Base-by-base conservation (phyloP, 1,140 invertebrate species). In the Melitaea cinxia region DNA sequence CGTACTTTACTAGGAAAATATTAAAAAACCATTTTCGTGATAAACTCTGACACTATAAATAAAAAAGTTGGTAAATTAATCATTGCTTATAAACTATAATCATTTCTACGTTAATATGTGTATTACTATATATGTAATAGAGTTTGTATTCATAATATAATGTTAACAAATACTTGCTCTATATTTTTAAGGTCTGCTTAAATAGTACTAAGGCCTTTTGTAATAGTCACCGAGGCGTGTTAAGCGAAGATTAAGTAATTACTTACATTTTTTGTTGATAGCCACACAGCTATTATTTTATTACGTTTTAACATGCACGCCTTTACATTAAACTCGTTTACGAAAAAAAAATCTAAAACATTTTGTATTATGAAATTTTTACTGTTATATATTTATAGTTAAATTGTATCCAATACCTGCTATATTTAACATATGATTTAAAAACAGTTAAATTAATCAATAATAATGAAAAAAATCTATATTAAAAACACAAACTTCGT, bases 151-250 rank as follows among this genome's bases (percentile, higher is more conserved):
- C 12, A 33, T 33, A 33, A 33, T 10, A 10, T 4, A 0, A 10
- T 12, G 19, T 47, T 23, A 47, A 47, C 42, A 12, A 47, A 23
- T 21, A 5, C 17, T 1, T 39, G 35, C n/a, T 24, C 9, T 23
- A 47, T n/a, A n/a, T n/a, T 47, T 47, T 47, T 21, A 47, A 47
- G 42, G 42, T 21, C 7, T 23, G 42, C 42, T 47, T 47, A 19
- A 47, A 47, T 47, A 47, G 42, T 47, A 47, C 42, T 47, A n/a
- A n/a, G 21, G 14, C 50, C 35, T 65, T 52, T 61, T 59, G 57
- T 64, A 70, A 70, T 61, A 56, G n/a, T 37, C 57, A 65, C 30
- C 62, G 45, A 52, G 33, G 61, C 61, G 62, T 70, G 67, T 42
- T 63, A 63, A 37, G 57, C 47, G 28, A 30, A 58, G 26, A 61